Conservation (phyloP, 2,888 invertebrate genomes). For the Pseudanteris insignis region DNA sequence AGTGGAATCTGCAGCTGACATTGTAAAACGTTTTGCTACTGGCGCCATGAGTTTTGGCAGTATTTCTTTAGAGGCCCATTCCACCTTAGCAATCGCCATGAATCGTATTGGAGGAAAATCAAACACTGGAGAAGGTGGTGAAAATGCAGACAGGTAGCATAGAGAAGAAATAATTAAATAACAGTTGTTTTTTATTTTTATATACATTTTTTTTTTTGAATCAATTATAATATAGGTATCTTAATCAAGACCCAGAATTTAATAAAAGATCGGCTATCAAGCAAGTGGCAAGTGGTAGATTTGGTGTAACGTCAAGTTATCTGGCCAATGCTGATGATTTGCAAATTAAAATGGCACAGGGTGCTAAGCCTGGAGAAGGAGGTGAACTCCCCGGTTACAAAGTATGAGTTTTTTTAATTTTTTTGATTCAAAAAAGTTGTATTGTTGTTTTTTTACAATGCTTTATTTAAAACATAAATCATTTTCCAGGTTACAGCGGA, state of each 20-base stretch:
- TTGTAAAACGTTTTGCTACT: slow-evolving; percentile 90
- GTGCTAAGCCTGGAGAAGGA: slow-evolving; percentile 99
- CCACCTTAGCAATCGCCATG: slow-evolving; percentile 96
- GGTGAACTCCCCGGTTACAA: slow-evolving; percentile 93
- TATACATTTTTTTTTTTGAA: not conserved
- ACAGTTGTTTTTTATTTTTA: not conserved
- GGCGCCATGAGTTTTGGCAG: slow-evolving; percentile 98
- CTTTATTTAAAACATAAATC: too few relatives aligned
- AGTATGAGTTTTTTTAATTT: slow-evolving; percentile 59
- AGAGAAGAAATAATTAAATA: slow-evolving; percentile 2
- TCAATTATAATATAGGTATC: slow-evolving; percentile 50
- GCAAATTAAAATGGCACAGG: slow-evolving; percentile 99
- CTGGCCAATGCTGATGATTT: slow-evolving; percentile 97
- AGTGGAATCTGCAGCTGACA: slow-evolving; percentile 92
- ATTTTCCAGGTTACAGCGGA: slow-evolving; percentile 85
- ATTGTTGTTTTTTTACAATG: too few relatives aligned
- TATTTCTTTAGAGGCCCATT: slow-evolving; percentile 95
- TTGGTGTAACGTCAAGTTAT: slow-evolving; percentile 98
- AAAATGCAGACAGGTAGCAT: slow-evolving; percentile 75
- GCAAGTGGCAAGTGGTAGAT: slow-evolving; percentile 98
- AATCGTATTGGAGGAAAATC: slow-evolving; percentile 97
- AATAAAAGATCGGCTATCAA: slow-evolving; percentile 95
- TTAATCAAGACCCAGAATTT: slow-evolving; percentile 78
- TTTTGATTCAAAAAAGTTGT: not conserved
- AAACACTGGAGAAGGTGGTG: slow-evolving; percentile 98